Evolutionary conservation across 2,888 invertebrate genomes (phyloP), one percentile per base, ranked within the genome.

Genomic region (Hypercompe scribonia): DNA sequence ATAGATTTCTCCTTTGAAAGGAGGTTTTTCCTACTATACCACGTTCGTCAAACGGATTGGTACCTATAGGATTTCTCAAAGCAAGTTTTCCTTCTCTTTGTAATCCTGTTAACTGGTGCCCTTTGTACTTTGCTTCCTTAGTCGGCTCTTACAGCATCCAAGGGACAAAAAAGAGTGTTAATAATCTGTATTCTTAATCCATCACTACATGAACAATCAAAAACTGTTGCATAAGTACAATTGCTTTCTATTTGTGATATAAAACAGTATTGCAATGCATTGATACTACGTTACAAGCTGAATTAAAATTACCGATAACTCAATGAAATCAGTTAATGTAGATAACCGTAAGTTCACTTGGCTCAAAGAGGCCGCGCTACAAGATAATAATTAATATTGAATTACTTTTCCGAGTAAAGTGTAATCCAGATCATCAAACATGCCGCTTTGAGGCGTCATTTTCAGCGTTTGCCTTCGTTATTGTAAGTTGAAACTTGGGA

Each of bases 351-450:
- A 74, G 71, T 72, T 71, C 75, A 74, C 65, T 71, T 71, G 71
- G 76, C 81, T 76, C 85, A 86, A 87, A 83, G 82, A 73, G 42
- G 65, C 81, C 84, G 84, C 81, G 74, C 79, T 85, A 83, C 86
- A 84, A 84, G 84, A 84, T 83, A 84, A 84, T 76, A 81, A 87
- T 90, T 90, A 90, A 86, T 82, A 87, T 88, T 89, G 88, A 87
- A 85, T 85, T 85, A 85, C 85, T 74, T 87, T 91, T 90, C 90
- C 86, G 70, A 84, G 91, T 90, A 92, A 79, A 78, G 78, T 86
- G 89, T 90, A 86, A 89, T 87, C 84, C 87, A 80, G 81, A 80
- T 79, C 79, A 85, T 84, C 82, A 88, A 89, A 87, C 68, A 66
- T 1, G 69, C 91, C 91, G 90, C 74, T 2, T 80, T 34, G 24